phyloP scores from a whole-genome alignment of 2,888 invertebrate genomes.

The Onthophagus sagittarius region DNA sequence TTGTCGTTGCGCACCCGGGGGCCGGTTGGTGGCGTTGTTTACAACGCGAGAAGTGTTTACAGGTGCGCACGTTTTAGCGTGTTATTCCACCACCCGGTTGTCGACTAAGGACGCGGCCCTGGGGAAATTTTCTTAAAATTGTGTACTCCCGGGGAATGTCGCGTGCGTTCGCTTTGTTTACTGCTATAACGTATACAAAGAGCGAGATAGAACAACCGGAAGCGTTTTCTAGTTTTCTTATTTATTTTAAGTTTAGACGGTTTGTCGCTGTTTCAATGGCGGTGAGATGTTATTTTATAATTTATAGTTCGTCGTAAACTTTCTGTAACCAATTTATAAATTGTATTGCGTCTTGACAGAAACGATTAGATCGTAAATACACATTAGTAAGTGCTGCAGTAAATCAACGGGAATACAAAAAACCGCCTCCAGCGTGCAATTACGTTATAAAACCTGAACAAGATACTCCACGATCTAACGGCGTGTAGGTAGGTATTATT shows the following conservation, averaged over 20 bases:
- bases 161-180: neutral
- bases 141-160: neutral
- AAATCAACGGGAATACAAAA: neutral
- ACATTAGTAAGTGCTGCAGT: neutral
- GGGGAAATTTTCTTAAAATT: constrained; percentile 14
- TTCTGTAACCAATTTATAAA: neutral
- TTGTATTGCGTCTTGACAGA: neutral
- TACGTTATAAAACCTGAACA: neutral
- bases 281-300: too few relatives aligned
- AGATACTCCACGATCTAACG: neutral
- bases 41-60: constrained; percentile 9
- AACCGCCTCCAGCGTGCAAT: neutral
- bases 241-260: too few relatives aligned
- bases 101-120: constrained; percentile 10
- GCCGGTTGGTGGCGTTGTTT: constrained; percentile 11
- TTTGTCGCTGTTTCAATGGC: too few relatives aligned
- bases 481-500: neutral
- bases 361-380: neutral
- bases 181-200: neutral
- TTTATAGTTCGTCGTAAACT: too few relatives aligned
- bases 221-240: too few relatives aligned
- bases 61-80: constrained; percentile 13
- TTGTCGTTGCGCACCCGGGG: neutral
- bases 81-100: neutral
- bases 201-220: too few relatives aligned